A percentile compares a stretch with the other conserved stretches of the same genome.
These are phyloP conservation scores for Eueremaeus valkanovi DNA, from an alignment of 2,888 invertebrate species.

Conservation along the genomic window DNA sequence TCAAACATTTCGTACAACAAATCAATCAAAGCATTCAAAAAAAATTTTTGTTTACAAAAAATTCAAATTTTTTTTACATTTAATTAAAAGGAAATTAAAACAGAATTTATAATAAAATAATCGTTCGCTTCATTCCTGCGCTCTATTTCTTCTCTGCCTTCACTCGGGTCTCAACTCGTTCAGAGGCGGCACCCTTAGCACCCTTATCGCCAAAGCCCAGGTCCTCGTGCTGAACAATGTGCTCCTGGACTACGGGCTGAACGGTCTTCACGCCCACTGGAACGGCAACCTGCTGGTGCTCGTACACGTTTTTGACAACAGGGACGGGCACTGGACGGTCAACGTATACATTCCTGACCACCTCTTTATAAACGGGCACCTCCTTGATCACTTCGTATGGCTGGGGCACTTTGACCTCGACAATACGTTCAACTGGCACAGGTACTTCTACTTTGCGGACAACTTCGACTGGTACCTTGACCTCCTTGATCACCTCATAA, in stretches of 20 bases:
- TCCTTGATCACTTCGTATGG: slow-evolving; percentile 23
- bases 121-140: no score
- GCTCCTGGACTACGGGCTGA: not conserved
- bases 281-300: slow-evolving; percentile 21
- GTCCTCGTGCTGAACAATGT: not conserved
- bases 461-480: slow-evolving; percentile 37
- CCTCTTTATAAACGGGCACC: slow-evolving; percentile 34
- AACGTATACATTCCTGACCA: slow-evolving; percentile 36
- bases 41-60: no score
- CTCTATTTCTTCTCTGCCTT: no score
- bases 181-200: no score
- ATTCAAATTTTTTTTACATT: no score
- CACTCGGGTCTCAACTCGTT: no score
- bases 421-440: slow-evolving; percentile 29
- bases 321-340: slow-evolving; percentile 39
- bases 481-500: slow-evolving; percentile 37
- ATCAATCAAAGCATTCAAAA: no score
- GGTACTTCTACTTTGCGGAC: slow-evolving; percentile 30
- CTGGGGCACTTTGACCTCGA: slow-evolving; percentile 30
- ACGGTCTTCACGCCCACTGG: slow-evolving; percentile 13
- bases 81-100: no score
- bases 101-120: no score
- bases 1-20: no score
- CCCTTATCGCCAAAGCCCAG: not conserved
- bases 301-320: not conserved